Conservation (phyloP, 2,888 invertebrate genomes). For the Patella pellucida region DNA sequence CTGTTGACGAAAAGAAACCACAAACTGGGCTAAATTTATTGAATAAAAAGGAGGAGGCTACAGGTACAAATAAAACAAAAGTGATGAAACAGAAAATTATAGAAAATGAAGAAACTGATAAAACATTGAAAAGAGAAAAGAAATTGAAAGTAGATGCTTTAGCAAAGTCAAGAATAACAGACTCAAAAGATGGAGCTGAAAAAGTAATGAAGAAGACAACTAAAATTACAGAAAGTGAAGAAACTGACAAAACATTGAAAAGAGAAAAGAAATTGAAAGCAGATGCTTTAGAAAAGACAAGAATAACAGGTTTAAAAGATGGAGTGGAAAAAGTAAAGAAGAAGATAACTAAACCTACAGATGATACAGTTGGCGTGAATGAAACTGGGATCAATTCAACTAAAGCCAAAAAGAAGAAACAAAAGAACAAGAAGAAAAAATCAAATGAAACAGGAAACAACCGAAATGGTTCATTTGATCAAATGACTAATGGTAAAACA, state of each 20-base stretch:
- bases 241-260: constrained; percentile 5
- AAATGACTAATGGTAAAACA: too few relatives aligned
- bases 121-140: constrained; percentile 1
- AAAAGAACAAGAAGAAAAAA: constrained; percentile 11
- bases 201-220: neutral
- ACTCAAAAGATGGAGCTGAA: constrained; percentile 1
- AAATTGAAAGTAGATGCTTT: neutral
- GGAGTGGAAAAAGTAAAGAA: constrained; percentile 4
- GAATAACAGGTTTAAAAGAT: neutral
- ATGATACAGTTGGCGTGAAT: constrained; percentile 16
- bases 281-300: neutral
- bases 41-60: constrained; percentile 5
- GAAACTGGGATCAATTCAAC: neutral
- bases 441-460: neutral
- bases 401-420: constrained; percentile 11
- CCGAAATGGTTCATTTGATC: neutral
- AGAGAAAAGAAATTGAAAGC: neutral
- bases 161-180: neutral
- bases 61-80: constrained; percentile 11
- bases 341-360: neutral
- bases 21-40: neutral
- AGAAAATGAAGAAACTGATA: neutral
- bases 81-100: constrained; percentile 14
- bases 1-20: too few relatives aligned
- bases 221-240: neutral